Percentiles rank a stretch among this genome's conserved stretches.
These are phyloP conservation scores for Ceratosolen fusciceps DNA, from an alignment of 1,140 invertebrate genomes.

Conservation along the genomic window DNA sequence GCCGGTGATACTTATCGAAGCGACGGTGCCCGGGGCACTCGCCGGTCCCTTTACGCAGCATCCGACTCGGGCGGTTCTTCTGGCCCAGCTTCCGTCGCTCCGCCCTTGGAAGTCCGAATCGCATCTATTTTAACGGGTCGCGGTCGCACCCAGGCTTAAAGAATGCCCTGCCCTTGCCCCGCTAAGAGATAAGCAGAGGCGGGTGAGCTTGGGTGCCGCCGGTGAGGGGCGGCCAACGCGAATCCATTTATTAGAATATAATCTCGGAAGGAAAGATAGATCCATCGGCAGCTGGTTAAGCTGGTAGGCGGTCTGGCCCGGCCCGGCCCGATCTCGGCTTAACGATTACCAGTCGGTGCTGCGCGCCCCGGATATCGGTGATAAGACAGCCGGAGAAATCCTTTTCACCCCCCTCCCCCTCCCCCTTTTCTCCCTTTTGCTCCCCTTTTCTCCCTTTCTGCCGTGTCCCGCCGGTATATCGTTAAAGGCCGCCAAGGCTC, in stretches of 20 bases:
- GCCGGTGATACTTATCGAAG: neutral
- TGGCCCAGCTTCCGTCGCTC: neutral
- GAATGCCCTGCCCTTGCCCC: neutral
- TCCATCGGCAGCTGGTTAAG: neutral
- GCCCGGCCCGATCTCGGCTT: neutral
- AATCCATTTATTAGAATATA: conserved; percentile 6
- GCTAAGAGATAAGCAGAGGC: neutral
- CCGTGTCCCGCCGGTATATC: neutral
- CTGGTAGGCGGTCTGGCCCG: neutral
- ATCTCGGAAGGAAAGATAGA: neutral
- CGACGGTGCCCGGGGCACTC: too few relatives aligned
- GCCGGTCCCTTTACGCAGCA: too few relatives aligned
- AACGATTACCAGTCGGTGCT: neutral
- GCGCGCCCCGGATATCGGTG: neutral
- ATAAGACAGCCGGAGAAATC: neutral
- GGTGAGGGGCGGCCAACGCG: neutral
- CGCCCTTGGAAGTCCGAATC: neutral
- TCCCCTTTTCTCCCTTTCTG: too few relatives aligned
- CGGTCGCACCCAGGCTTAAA: neutral
- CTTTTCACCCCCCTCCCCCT: too few relatives aligned
- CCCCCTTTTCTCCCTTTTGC: too few relatives aligned
- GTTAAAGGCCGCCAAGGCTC: neutral
- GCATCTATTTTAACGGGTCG: neutral
- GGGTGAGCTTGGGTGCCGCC: too few relatives aligned
- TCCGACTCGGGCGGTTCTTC: too few relatives aligned